A percentile compares a stretch with the other conserved stretches of the same genome.
Evolutionary conservation across 2,797 vertebrate species (phyloP).

Genomic region (Neosilurus mollespiculum): DNA sequence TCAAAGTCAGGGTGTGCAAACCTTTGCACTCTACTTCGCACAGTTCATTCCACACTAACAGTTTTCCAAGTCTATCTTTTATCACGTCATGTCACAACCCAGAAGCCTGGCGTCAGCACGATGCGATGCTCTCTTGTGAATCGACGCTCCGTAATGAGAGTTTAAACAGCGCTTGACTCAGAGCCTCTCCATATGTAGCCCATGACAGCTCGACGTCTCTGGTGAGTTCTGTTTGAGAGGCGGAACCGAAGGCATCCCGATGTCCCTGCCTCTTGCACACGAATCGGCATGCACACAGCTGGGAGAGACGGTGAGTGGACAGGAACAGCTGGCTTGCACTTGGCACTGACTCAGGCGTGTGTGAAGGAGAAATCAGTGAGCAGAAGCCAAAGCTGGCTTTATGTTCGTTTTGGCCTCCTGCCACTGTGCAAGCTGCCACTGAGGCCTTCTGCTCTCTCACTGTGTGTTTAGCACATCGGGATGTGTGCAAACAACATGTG

Average conservation of each 20-base stretch:
- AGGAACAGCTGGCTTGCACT: slow-evolving; percentile 59
- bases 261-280: slow-evolving; percentile 7
- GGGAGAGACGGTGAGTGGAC: slow-evolving; percentile 47
- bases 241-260: slow-evolving; percentile 17
- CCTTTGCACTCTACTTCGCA: not conserved
- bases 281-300: slow-evolving; percentile 41
- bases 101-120: not conserved
- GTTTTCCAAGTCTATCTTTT: not conserved
- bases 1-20: not conserved
- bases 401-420: slow-evolving; percentile 47
- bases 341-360: slow-evolving; percentile 45
- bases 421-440: slow-evolving; percentile 51
- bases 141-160: slow-evolving; percentile 49
- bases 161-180: slow-evolving; percentile 59
- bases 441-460: slow-evolving; percentile 34
- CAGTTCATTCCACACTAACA: not conserved
- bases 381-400: slow-evolving; percentile 49
- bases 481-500: slow-evolving; percentile 35
- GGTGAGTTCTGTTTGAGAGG: slow-evolving; percentile 43
- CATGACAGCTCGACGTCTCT: slow-evolving; percentile 54
- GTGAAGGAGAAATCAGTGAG: slow-evolving; percentile 40
- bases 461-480: slow-evolving; percentile 40
- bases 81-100: not conserved
- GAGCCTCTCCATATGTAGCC: slow-evolving; percentile 44
- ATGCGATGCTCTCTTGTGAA: slow-evolving; percentile 39